Evolutionary conservation across 2,888 invertebrate species (phyloP).

Genomic region (Mechanitis mazaeus): DNA sequence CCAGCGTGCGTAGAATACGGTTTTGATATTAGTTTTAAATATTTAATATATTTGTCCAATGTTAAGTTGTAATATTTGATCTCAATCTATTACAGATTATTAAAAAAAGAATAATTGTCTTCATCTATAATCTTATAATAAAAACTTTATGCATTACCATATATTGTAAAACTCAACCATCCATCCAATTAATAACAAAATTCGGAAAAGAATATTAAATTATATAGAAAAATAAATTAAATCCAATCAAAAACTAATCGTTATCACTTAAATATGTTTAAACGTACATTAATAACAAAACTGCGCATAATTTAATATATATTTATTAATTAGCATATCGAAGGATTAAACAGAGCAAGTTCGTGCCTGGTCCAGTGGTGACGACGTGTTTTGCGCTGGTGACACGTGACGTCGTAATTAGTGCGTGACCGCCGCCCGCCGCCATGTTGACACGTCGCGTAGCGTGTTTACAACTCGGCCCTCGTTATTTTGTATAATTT

Average conservation of each 20-base stretch:
- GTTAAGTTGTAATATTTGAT: no score
- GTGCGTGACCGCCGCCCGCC: constrained; percentile 57
- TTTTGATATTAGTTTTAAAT: no score
- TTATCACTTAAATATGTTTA: not conserved
- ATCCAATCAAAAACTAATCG: not conserved
- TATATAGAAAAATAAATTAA: not conserved
- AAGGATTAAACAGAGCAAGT: constrained; percentile 21
- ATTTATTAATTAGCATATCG: constrained; percentile 28
- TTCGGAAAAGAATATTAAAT: not conserved
- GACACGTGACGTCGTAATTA: constrained; percentile 70
- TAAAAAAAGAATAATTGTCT: no score
- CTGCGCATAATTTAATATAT: constrained; percentile 11
- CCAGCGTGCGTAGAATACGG: no score
- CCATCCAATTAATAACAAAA: no score
- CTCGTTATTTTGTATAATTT: constrained; percentile 28
- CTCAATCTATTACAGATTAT: no score
- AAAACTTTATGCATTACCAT: no score
- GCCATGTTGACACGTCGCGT: constrained; percentile 38
- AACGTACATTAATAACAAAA: not conserved
- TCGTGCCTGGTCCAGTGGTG: constrained; percentile 35
- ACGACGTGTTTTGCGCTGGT: constrained; percentile 58
- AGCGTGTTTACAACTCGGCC: constrained; percentile 36
- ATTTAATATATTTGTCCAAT: no score
- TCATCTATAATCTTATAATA: no score
- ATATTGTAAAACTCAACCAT: no score